These are phyloP conservation scores for Lethrus apterus DNA, from an alignment of 1,140 invertebrate genomes.

Conservation along the genomic window DNA sequence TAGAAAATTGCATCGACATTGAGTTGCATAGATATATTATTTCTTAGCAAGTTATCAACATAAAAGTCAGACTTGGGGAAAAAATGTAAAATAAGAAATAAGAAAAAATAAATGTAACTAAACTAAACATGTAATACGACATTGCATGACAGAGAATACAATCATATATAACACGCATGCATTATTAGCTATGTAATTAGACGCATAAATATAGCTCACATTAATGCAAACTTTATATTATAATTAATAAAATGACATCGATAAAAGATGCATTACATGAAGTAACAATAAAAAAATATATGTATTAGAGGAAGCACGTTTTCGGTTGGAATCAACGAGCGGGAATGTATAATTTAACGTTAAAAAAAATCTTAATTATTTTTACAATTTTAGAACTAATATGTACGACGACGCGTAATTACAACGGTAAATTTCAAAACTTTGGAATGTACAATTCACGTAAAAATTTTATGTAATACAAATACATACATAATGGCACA, in stretches of 20 bases:
- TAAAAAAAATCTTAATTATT: too few species aligned
- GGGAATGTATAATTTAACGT: too few species aligned
- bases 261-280: slow-evolving; percentile 20
- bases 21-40: too few species aligned
- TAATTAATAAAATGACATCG: slow-evolving; percentile 23
- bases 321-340: too few species aligned
- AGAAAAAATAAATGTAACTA: slow-evolving; percentile 19
- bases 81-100: slow-evolving; percentile 5
- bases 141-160: slow-evolving; percentile 21
- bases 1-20: too few species aligned
- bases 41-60: too few species aligned
- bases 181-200: slow-evolving; percentile 30
- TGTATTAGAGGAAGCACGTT: slow-evolving; percentile 15
- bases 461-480: too few species aligned
- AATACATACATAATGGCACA: too few species aligned
- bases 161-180: slow-evolving; percentile 26
- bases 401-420: too few species aligned
- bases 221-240: slow-evolving; percentile 23
- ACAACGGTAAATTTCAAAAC: too few species aligned
- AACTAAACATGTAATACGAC: slow-evolving; percentile 23
- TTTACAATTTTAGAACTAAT: too few species aligned
- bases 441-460: too few species aligned
- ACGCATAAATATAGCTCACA: slow-evolving; percentile 29
- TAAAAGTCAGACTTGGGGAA: background rate
- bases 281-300: slow-evolving; percentile 14